Conservation (phyloP, 2,113 vertebrate species). For the Nothocercus nigrocapillus region DNA sequence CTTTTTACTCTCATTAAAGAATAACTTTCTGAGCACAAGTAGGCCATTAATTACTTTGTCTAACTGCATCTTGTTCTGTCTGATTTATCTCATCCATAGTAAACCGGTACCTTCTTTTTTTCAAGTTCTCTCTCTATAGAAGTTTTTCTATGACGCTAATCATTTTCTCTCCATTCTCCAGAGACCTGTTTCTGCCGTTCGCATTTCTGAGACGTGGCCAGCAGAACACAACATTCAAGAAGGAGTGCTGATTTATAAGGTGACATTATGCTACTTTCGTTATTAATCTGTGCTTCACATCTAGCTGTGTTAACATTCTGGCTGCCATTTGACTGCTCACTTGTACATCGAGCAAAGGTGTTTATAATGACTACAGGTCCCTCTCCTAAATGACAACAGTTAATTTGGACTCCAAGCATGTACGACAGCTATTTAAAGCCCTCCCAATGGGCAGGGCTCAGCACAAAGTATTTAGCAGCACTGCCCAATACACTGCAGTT, state of each 20-base stretch:
- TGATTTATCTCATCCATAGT: not conserved
- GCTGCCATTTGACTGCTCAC: not conserved
- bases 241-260: not conserved
- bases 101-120: not conserved
- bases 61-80: not conserved
- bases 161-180: not conserved
- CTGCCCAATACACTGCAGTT: not conserved
- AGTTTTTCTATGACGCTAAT: not conserved
- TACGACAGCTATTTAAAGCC: not conserved
- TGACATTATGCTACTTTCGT: not conserved
- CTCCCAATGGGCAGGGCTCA: not conserved
- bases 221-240: not conserved
- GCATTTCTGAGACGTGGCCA: not conserved
- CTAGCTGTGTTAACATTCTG: not conserved
- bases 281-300: not conserved
- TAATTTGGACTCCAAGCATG: not conserved
- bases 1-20: not conserved
- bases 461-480: not conserved
- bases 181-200: not conserved
- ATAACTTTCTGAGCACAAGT: not conserved
- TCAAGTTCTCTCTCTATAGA: not conserved
- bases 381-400: not conserved
- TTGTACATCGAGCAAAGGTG: not conserved
- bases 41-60: not conserved
- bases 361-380: not conserved